Evolutionary conservation across 35 echinoderm and acorn worm species (phyloP), one percentile per base, ranked within the genome.

Genomic region (Anneissia japonica): DNA sequence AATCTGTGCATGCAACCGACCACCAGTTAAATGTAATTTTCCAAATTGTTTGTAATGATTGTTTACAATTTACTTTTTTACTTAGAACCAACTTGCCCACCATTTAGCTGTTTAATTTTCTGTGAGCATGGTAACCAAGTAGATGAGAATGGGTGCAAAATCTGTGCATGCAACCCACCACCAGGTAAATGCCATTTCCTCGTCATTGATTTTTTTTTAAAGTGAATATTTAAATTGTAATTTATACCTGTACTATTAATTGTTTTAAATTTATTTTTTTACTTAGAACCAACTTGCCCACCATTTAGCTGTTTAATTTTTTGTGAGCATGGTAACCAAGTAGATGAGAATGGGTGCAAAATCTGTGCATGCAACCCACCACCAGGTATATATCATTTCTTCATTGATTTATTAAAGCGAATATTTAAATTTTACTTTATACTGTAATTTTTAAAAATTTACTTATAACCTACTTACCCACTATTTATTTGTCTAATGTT

Each of bases 331-430:
- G 90, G 90, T 34, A 87, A 83, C 35, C 35, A 92, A 37, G 82
- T 46, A 4, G 90, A 92, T 51, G 64, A 46, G 31, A 84, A 89
- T 45, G 92, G 88, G 26, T 94, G 92, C 80, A 77, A 90, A 28
- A 94, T 89, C 32, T 94, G 92, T 83, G 88, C 86, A 35, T 94
- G 92, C 46, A 72, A 84, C 10, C 37, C 79, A 37, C 82, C 34
- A 34, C 75, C 82, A 89, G 91, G 84, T 89, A 76, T 43, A 43
- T 43, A 43, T 6, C 40, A 43, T 43, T 43, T 43, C 4, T 43
- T 6, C 4, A 43, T 43, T 6, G 14, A 6, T 14, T 14, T 43
- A 43, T 43, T 14, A 43, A 6, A 6, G 14, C 14, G 4, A n/a
- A n/a, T n/a, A n/a, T n/a, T 43, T 43, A 43, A 43, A 43, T 6